These are phyloP conservation scores for Ceratoteleas bidentatus DNA, from an alignment of 1,140 invertebrate genomes.

Conservation along the genomic window DNA sequence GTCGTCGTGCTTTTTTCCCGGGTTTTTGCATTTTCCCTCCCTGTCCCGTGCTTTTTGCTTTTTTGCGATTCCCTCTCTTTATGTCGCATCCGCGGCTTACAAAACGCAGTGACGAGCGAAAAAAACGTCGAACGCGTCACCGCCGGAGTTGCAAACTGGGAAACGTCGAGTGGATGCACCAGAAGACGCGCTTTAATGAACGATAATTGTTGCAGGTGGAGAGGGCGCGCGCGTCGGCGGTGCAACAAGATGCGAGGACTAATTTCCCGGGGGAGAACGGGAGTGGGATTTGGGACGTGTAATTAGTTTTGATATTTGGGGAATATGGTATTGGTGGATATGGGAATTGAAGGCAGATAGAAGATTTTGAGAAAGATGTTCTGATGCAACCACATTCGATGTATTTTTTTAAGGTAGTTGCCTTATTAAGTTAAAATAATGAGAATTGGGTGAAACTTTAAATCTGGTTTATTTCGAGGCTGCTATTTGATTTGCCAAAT, in stretches of 20 bases:
- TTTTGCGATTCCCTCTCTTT: background rate
- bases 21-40: constrained; percentile 16
- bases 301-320: too few relatives aligned
- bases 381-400: too few relatives aligned
- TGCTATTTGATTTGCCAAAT: too few relatives aligned
- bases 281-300: too few relatives aligned
- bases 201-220: background rate
- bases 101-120: constrained; percentile 35
- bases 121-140: constrained; percentile 18
- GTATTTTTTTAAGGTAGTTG: too few relatives aligned
- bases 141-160: background rate
- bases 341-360: too few relatives aligned
- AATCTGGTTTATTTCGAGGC: too few relatives aligned
- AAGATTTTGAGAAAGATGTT: too few relatives aligned
- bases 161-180: constrained; percentile 23
- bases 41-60: background rate
- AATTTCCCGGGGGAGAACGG: background rate
- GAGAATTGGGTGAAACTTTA: too few relatives aligned
- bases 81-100: constrained; percentile 7
- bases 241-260: background rate
- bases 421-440: too few relatives aligned
- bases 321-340: too few relatives aligned
- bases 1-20: constrained; percentile 18
- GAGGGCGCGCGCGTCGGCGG: too few relatives aligned
- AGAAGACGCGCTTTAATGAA: constrained; percentile 12